A percentile compares a stretch with the other conserved stretches of the same genome.
These are phyloP conservation scores for Colletes latitarsis DNA, from an alignment of 1,140 invertebrate genomes.

Conservation along the genomic window DNA sequence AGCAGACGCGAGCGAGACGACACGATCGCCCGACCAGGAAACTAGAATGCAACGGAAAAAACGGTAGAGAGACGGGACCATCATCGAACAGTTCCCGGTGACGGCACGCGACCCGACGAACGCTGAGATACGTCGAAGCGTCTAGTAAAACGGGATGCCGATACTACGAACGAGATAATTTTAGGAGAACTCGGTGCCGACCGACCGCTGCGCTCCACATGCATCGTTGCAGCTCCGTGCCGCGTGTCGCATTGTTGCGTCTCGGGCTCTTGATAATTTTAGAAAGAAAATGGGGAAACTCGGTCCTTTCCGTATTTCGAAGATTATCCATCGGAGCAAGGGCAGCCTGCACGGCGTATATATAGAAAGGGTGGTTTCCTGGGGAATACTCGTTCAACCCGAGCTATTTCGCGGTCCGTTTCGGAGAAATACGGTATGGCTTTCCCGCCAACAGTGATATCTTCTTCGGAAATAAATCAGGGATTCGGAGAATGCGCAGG, in stretches of 20 bases:
- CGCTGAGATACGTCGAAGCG: conserved; percentile 25
- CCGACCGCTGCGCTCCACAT: conserved; percentile 62
- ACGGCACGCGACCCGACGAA: conserved; percentile 53
- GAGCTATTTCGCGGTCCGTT: neutral
- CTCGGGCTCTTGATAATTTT: conserved; percentile 64
- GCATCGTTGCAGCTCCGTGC: conserved; percentile 51
- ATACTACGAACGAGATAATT: conserved; percentile 54
- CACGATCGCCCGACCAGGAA: neutral
- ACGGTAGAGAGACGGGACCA: neutral
- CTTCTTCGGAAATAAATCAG: neutral
- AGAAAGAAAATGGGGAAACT: conserved; percentile 48
- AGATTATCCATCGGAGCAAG: neutral
- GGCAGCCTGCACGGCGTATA: neutral
- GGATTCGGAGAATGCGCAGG: neutral
- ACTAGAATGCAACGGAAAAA: conserved; percentile 18
- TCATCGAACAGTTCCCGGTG: conserved; percentile 14
- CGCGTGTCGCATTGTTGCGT: conserved; percentile 62
- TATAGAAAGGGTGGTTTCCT: neutral
- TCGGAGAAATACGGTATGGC: neutral
- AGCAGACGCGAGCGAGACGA: conserved; percentile 14
- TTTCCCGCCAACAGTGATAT: neutral
- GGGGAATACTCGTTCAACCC: neutral
- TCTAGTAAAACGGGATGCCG: conserved; percentile 35
- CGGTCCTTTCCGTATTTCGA: conserved; percentile 36
- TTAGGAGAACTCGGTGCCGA: conserved; percentile 46